Percentiles rank a stretch among this genome's conserved stretches.
phyloP scores from a whole-genome alignment of 2,888 invertebrate species.

The Linnaemya tessellans region DNA sequence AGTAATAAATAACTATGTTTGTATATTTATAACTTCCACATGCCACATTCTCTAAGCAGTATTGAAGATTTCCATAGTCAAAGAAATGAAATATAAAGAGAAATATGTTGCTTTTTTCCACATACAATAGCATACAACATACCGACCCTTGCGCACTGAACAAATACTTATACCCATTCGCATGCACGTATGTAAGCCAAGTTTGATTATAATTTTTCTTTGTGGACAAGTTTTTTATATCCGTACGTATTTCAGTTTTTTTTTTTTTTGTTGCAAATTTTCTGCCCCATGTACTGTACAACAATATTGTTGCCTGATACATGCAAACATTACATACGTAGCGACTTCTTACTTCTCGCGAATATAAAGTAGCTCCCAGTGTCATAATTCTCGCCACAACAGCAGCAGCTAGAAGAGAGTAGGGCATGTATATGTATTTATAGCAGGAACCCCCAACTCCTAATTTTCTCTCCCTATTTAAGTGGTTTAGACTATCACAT shows the following conservation, averaged over 20 bases:
- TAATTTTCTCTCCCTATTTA: not conserved
- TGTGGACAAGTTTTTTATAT: not conserved
- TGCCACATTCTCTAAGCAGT: constrained; percentile 15
- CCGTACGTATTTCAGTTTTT: not conserved
- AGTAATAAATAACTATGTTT: constrained; percentile 32
- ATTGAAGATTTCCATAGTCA: constrained; percentile 29
- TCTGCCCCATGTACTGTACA: not conserved
- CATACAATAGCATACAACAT: not conserved
- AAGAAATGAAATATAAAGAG: constrained; percentile 5
- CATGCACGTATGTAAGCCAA: not conserved
- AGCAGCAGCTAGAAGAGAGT: not conserved
- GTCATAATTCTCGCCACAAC: constrained; percentile 8
- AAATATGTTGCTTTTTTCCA: constrained; percentile 40
- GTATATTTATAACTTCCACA: not conserved
- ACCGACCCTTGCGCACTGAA: constrained; percentile 34
- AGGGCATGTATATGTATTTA: not conserved
- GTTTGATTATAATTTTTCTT: not conserved
- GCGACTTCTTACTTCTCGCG: constrained; percentile 7
- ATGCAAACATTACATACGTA: constrained; percentile 19
- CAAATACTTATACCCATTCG: constrained; percentile 3
- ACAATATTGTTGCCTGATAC: not conserved
- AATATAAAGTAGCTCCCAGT: not conserved
- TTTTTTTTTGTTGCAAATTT: too few species aligned
- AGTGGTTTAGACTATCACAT: not conserved
- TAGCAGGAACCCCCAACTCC: not conserved